Evolutionary conservation across 2,797 vertebrate genomes (phyloP).

Genomic region (Melanotaenia nigrans): DNA sequence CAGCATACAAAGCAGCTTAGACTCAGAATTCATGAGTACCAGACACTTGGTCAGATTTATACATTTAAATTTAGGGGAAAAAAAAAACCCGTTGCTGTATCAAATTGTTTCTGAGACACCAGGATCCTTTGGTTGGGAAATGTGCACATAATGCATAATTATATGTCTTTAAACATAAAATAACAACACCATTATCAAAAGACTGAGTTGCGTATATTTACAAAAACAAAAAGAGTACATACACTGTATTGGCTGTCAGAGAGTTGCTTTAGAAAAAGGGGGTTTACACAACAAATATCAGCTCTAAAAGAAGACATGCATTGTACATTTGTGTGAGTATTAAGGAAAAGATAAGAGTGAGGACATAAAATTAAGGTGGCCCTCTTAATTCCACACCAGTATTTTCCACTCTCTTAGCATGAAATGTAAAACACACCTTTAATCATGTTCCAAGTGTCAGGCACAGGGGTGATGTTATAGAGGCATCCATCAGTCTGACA

Average conservation of each 20-base stretch:
- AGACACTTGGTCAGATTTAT: not conserved
- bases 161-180: not conserved
- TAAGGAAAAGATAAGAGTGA: not conserved
- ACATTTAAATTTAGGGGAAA: not conserved
- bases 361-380: not conserved
- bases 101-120: not conserved
- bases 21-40: not conserved
- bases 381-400: not conserved
- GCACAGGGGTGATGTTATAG: slow-evolving; percentile 58
- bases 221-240: too few species aligned
- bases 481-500: slow-evolving; percentile 79
- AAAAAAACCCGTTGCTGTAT: not conserved
- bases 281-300: not conserved
- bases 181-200: not conserved
- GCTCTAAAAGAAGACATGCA: slow-evolving; percentile 9
- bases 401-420: slow-evolving; percentile 17
- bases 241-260: too few species aligned
- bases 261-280: not conserved
- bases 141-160: not conserved
- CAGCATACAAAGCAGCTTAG: not conserved
- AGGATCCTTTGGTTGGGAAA: not conserved
- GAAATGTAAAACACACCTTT: slow-evolving; percentile 51
- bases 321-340: not conserved
- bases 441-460: slow-evolving; percentile 57
- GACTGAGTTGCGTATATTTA: not conserved